Evolutionary conservation across 1,140 invertebrate species (phyloP), one percentile per base, ranked within the genome.

Genomic region (Carposina sasakii): DNA sequence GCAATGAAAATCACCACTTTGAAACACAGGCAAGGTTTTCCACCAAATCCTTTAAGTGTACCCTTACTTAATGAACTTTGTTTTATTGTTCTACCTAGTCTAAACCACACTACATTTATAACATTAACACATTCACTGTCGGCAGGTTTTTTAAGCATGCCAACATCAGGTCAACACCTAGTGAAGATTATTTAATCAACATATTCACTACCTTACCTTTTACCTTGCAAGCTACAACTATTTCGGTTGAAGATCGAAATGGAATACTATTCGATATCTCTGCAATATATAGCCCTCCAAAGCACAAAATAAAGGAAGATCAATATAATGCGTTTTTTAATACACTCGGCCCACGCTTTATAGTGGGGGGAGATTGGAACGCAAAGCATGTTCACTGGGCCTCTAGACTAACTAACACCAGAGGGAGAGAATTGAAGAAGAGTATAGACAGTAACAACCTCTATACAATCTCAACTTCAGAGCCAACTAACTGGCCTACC

Each of bases 351-450:
- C 2, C 10, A 30, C 16, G 12, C 28, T 30, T 41, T 9, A 48
- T 12, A 33, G 28, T 13, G 12, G 76, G 63, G 10, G 70, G 71
- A 0, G 69, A 81, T 39, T 76, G 60, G 13, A 82, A 81, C 47
- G 69, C 67, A 12, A 79, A 82, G 59, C 70, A 76, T 37, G 47
- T 42, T 19, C 39, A 51, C 21, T 81, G 70, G 75, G 71, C 69
- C 0, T 76, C 67, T 9, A 65, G 75, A 52, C 31, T 71, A 15
- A 45, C 26, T 2, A 67, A 54, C 13, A 46, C 71, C n/a, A 75
- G 56, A 51, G 66, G 67, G 1, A 48, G 53, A 16, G 16, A 37
- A 20, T 17, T 37, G 10, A 1, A 37, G 10, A 16, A 37, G 19
- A 20, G 13, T 17, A 37, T 37, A 2, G 10, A 20, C 3, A 17